A percentile compares a stretch with the other conserved stretches of the same genome.
These are phyloP conservation scores for Amblyjoppa proteus DNA, from an alignment of 2,888 invertebrate genomes.

Conservation along the genomic window DNA sequence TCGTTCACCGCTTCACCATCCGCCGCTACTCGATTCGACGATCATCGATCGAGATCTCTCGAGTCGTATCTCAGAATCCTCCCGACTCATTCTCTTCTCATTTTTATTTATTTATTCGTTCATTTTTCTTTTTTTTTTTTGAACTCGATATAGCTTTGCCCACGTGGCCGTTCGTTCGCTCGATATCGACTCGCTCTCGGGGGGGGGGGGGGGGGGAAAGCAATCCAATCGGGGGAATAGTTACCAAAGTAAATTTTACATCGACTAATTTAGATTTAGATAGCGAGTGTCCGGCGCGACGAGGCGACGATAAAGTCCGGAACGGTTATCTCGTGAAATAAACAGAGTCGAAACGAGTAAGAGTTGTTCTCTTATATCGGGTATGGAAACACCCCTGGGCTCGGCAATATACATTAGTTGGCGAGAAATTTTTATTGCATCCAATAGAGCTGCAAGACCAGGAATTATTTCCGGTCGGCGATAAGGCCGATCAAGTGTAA, in stretches of 20 bases:
- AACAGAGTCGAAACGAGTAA: not conserved
- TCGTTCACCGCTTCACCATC: slow-evolving; percentile 36
- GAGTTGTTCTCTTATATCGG: not conserved
- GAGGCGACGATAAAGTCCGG: not conserved
- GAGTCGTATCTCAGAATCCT: slow-evolving; percentile 31
- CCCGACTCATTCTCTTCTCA: not conserved
- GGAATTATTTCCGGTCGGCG: slow-evolving; percentile 18
- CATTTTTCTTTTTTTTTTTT: not conserved
- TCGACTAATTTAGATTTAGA: slow-evolving; percentile 25
- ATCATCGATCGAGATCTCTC: slow-evolving; percentile 34
- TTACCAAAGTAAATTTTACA: slow-evolving; percentile 3
- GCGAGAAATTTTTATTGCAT: slow-evolving; percentile 5
- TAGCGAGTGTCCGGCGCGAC: not conserved
- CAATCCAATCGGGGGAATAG: not conserved
- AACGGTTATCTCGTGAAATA: slow-evolving; percentile 14
- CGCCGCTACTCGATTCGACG: slow-evolving; percentile 28
- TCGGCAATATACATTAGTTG: not conserved
- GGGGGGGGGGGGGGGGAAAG: not conserved
- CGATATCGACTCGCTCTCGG: not conserved
- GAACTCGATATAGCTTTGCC: not conserved
- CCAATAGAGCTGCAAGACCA: too few species aligned
- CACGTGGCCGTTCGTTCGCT: not conserved
- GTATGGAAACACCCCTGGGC: not conserved
- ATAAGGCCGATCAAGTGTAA: slow-evolving; percentile 39
- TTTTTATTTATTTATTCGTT: slow-evolving; percentile 8